Evolutionary conservation across 2,113 vertebrate species (phyloP), one percentile per base, ranked within the genome.

Genomic region (Atrichornis clamosus): DNA sequence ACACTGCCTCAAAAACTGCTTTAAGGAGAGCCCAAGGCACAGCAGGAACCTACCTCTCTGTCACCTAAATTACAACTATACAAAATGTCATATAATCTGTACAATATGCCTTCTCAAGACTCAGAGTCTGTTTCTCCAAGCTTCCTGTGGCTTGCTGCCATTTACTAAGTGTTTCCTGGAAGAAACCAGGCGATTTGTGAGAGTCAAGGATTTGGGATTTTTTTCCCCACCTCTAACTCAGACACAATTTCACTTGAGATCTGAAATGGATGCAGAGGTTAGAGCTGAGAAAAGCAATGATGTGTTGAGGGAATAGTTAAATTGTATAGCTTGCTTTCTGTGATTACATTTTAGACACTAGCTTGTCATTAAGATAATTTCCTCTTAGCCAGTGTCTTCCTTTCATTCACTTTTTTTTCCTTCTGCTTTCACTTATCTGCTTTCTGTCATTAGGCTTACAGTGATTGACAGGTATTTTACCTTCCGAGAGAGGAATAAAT

Each of bases 1-100:
- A 69, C 3, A 1, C 37, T 39, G 53, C 53, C 41, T 82, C 10
- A 13, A 64, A 67, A 90, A 32, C 6, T 64, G 65, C 58, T 84
- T 82, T 79, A 87, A 68, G 41, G n/a, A 86, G 84, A 90, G 42
- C n/a, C 41, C 47, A 82, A 85, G 52, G 69, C 77, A 94, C 83
- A 95, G 87, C 84, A 82, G 87, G 92, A 94, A 73, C 17, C 56
- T 76, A 49, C 56, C 49, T 87, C 60, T 87, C 84, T 85, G 84
- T 73, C 87, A 87, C 70, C 78, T 82, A 56, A 56, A 85, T 79
- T 85, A 85, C 49, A 68, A 1, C 74, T 49, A 7, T 15, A 95
- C 65, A 90, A 82, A 95, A 87, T 4, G 13, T 50, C 81, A 46
- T 26, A 60, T 91, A 49, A 94, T 91, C 58, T 56, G 58, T 76